These are phyloP conservation scores for Stichopus horrens DNA, from an alignment of 53 echinoderm and acorn worm species.

Conservation along the genomic window DNA sequence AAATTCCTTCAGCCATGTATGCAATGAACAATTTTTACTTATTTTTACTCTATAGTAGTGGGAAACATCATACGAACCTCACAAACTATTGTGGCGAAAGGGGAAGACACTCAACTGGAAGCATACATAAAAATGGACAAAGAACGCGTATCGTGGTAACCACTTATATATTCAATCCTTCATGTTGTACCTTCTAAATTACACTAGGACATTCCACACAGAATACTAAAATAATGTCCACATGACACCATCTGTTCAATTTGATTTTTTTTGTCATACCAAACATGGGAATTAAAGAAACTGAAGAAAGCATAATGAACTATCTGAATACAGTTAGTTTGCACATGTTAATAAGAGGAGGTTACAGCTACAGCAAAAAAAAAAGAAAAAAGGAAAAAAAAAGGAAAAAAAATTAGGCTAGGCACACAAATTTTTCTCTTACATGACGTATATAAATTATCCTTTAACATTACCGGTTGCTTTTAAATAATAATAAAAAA, in stretches of 20 bases:
- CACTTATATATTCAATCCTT: constrained; percentile 51
- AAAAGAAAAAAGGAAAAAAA: background rate
- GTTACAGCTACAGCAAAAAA: constrained; percentile 13
- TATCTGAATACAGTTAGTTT: constrained; percentile 50
- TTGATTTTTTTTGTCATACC: constrained; percentile 18
- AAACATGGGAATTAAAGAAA: constrained; percentile 37
- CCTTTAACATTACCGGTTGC: too few relatives aligned
- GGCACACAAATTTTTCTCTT: constrained; percentile 24
- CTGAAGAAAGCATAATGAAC: constrained; percentile 28
- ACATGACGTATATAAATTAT: background rate
- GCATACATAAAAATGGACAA: background rate
- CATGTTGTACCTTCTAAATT: constrained; percentile 30
- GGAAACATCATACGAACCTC: too few relatives aligned
- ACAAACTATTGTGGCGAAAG: background rate
- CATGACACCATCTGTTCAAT: constrained; percentile 18
- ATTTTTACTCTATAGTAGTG: too few relatives aligned
- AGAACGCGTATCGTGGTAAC: constrained; percentile 14
- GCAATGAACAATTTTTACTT: too few relatives aligned
- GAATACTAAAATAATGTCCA: constrained; percentile 48
- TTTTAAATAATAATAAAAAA: background rate
- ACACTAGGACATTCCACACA: constrained; percentile 47
- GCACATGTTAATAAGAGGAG: constrained; percentile 35
- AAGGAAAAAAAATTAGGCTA: constrained; percentile 13
- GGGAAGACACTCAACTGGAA: background rate
- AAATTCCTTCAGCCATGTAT: too few relatives aligned